Conservation (phyloP, 1,140 invertebrate species). For the Ridgeia piscesae region DNA sequence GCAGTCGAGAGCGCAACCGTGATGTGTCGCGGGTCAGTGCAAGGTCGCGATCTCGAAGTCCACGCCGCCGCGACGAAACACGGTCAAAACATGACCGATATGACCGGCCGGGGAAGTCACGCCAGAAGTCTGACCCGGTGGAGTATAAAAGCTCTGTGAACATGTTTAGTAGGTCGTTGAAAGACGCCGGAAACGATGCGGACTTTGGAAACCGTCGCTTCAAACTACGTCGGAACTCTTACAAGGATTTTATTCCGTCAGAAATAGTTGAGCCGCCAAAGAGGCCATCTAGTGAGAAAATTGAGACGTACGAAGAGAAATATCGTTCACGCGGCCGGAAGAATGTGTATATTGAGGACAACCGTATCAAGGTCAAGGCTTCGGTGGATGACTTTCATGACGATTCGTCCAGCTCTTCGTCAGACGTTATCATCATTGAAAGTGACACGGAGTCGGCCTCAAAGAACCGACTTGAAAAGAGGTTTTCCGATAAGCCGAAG, state of each 20-base stretch:
- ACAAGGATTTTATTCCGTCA: slow-evolving; percentile 12
- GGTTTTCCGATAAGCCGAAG: background rate
- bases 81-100: slow-evolving; percentile 22
- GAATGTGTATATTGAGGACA: slow-evolving; percentile 1
- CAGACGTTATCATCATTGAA: background rate
- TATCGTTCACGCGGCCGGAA: background rate
- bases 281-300: background rate
- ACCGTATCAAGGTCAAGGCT: background rate
- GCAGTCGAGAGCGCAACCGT: slow-evolving; percentile 33
- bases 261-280: background rate
- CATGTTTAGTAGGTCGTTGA: slow-evolving; percentile 14
- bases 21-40: slow-evolving; percentile 40
- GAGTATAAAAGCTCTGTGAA: slow-evolving; percentile 24
- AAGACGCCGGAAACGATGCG: background rate
- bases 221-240: slow-evolving; percentile 12
- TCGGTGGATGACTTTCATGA: background rate
- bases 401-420: background rate
- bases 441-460: background rate
- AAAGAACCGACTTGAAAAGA: background rate
- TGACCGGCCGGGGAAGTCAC: slow-evolving; percentile 25
- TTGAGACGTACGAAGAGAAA: background rate
- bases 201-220: background rate
- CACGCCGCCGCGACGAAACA: background rate
- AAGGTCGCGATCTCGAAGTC: slow-evolving; percentile 35
- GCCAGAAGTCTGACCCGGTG: slow-evolving; percentile 5